Conservation (phyloP, 2,797 vertebrate species). For the Xiphophorus birchmanni region DNA sequence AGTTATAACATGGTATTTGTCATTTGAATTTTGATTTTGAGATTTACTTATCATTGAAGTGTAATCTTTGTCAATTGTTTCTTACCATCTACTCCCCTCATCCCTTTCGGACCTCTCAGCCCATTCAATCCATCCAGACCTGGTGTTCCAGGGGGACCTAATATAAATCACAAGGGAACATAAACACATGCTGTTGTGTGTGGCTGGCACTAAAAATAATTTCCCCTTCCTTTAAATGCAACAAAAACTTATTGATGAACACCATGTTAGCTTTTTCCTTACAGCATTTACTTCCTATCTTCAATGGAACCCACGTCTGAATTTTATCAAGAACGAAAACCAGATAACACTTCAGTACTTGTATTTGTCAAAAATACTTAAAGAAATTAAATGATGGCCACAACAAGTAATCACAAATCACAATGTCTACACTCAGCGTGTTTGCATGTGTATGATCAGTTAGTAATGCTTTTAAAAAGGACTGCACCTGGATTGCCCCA, state of each 20-base stretch:
- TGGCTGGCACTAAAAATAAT: background rate
- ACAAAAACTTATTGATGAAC: background rate
- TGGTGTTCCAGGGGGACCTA: constrained; percentile 56
- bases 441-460: background rate
- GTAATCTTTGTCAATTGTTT: background rate
- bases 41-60: too few relatives aligned
- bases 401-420: too few relatives aligned
- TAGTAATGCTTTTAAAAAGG: background rate
- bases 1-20: constrained; percentile 6
- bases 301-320: background rate
- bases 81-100: constrained; percentile 63
- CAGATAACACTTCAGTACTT: background rate
- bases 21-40: background rate
- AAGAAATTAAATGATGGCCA: background rate
- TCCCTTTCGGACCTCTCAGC: constrained; percentile 64
- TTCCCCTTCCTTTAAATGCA: background rate
- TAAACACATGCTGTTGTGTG: background rate
- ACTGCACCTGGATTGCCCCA: constrained; percentile 58
- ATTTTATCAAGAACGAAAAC: background rate
- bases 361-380: background rate
- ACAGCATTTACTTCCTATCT: background rate
- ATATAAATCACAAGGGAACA: constrained; percentile 20
- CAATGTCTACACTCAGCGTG: background rate
- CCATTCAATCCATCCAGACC: constrained; percentile 71
- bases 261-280: background rate